phyloP scores from a whole-genome alignment of 2,888 invertebrate genomes.

The Ophion costatus region DNA sequence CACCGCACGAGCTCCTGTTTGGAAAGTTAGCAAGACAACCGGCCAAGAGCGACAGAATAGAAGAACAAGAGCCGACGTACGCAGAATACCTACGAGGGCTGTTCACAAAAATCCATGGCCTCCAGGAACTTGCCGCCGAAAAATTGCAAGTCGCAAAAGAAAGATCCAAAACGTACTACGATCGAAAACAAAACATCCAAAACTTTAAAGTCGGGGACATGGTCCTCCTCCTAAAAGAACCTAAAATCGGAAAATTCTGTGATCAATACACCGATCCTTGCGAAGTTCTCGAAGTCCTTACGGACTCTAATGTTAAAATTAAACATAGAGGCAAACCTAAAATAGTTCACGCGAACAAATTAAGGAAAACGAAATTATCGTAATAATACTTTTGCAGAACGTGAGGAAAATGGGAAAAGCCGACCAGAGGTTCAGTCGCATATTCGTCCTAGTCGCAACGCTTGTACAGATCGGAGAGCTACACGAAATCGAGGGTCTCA shows the following conservation, averaged over 20 bases:
- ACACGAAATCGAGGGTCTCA: no score
- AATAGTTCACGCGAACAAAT: slow-evolving; percentile 40
- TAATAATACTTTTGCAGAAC: background rate
- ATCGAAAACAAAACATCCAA: slow-evolving; percentile 32
- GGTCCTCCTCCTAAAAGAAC: slow-evolving; percentile 33
- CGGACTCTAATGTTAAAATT: slow-evolving; percentile 23
- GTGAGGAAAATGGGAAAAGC: background rate
- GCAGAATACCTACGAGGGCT: slow-evolving; percentile 24
- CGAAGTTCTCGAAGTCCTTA: slow-evolving; percentile 24
- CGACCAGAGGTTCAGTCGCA: no score
- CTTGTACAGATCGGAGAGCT: no score
- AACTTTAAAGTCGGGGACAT: slow-evolving; percentile 28
- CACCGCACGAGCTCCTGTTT: slow-evolving; percentile 63
- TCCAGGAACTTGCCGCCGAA: slow-evolving; percentile 14
- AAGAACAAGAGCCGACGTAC: slow-evolving; percentile 5
- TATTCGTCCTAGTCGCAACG: no score
- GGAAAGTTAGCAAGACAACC: slow-evolving; percentile 49
- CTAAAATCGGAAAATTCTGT: slow-evolving; percentile 22
- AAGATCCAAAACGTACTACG: slow-evolving; percentile 37
- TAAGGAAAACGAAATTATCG: slow-evolving; percentile 16
- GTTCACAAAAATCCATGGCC: slow-evolving; percentile 30
- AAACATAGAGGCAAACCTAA: background rate
- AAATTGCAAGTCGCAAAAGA: slow-evolving; percentile 20
- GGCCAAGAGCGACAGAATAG: background rate
- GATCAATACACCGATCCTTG: slow-evolving; percentile 39